Conservation (phyloP, 2,797 vertebrate species). For the Sebastes reedi region DNA sequence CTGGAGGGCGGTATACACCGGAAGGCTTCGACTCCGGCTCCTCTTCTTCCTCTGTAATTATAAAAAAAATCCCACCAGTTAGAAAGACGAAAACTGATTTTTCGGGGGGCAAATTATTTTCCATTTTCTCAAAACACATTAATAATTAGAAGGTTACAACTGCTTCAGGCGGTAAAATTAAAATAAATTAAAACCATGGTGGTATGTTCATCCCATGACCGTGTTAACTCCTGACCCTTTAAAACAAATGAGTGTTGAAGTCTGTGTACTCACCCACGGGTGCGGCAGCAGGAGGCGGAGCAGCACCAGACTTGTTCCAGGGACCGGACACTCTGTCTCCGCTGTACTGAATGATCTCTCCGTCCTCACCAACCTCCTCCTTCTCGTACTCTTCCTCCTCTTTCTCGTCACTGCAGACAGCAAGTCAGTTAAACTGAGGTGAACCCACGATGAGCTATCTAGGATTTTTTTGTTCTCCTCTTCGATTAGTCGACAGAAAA, state of each 20-base stretch:
- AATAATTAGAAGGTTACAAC: not conserved
- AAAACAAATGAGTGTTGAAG: not conserved
- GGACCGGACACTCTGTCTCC: conserved; percentile 91
- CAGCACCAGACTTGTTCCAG: conserved; percentile 93
- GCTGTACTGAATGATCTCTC: conserved; percentile 89
- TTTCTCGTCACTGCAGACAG: conserved; percentile 85
- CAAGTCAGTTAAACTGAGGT: not conserved
- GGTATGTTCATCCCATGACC: not conserved
- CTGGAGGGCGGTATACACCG: conserved; percentile 96
- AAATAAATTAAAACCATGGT: not conserved
- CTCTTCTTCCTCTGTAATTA: conserved; percentile 84
- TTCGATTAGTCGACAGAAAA: no score
- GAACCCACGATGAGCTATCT: not conserved
- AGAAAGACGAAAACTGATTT: not conserved
- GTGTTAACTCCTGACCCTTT: not conserved
- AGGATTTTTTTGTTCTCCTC: no score
- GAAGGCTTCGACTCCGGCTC: conserved; percentile 87
- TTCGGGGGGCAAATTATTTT: not conserved
- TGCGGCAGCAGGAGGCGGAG: conserved; percentile 80
- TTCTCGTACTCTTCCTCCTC: conserved; percentile 96
- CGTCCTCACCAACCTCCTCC: conserved; percentile 92
- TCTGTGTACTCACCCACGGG: conserved; percentile 71
- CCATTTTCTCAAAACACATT: not conserved
- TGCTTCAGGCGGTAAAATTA: not conserved
- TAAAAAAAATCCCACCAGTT: not conserved